These are phyloP conservation scores for Scyliorhinus canicula DNA, from an alignment of 2,797 vertebrate genomes.

Conservation along the genomic window DNA sequence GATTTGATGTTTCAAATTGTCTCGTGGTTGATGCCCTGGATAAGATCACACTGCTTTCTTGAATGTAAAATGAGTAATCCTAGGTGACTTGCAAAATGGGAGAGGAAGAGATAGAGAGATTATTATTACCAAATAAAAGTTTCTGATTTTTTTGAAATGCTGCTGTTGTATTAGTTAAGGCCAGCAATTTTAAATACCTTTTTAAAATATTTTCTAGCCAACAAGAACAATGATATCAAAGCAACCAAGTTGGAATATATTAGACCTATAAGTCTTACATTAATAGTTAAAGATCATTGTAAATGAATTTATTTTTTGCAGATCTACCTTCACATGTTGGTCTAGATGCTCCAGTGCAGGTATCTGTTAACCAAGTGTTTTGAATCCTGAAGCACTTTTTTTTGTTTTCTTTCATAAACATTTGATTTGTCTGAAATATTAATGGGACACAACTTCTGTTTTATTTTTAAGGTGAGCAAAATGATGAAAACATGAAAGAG, in stretches of 20 bases:
- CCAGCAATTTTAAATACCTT: neutral
- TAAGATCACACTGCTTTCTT: neutral
- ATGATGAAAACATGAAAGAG: rapidly evolving
- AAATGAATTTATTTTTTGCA: constrained; percentile 63
- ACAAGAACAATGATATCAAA: neutral
- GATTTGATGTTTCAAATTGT: neutral
- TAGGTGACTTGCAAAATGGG: neutral
- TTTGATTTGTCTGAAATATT: neutral
- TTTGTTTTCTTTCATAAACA: constrained; percentile 30
- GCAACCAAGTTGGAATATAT: constrained; percentile 27
- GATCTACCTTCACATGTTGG: constrained; percentile 63
- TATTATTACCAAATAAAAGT: neutral
- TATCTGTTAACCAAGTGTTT: constrained; percentile 47
- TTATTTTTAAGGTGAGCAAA: constrained; percentile 46
- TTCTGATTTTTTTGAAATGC: neutral
- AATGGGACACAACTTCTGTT: neutral
- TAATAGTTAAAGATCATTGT: constrained; percentile 32
- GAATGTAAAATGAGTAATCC: neutral
- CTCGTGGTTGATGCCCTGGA: neutral
- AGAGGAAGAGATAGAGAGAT: neutral
- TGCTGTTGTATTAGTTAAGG: neutral
- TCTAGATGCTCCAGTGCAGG: constrained; percentile 66
- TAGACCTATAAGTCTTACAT: neutral
- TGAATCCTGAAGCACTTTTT: constrained; percentile 26
- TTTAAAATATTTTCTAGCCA: neutral